Conservation (phyloP, 2,888 invertebrate species). For the Eupithecia tripunctaria region DNA sequence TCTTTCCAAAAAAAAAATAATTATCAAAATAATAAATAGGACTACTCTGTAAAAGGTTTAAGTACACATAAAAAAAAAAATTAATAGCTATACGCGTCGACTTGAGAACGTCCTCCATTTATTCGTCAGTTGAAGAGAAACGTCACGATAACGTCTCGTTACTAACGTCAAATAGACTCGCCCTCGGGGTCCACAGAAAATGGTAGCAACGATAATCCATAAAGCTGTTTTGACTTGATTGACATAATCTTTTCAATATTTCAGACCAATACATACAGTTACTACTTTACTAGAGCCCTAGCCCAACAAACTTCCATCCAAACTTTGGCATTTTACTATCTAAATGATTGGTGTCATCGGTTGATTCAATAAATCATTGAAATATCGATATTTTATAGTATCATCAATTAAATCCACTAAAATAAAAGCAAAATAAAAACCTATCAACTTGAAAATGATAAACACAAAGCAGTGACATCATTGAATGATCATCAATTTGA, state of each 20-base stretch:
- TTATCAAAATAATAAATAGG: too few relatives aligned
- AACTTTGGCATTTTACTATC: neutral
- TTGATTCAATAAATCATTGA: neutral
- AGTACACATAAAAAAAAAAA: too few relatives aligned
- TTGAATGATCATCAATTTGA: conserved; percentile 12
- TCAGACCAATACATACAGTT: neutral
- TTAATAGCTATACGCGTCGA: too few relatives aligned
- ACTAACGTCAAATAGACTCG: too few relatives aligned
- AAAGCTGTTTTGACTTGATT: too few relatives aligned
- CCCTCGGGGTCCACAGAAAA: neutral
- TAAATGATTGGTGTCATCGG: neutral
- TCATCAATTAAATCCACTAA: neutral
- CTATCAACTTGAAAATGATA: neutral
- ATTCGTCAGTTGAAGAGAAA: too few relatives aligned
- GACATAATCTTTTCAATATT: too few relatives aligned
- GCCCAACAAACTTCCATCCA: neutral
- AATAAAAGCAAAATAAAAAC: neutral
- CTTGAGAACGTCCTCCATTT: too few relatives aligned
- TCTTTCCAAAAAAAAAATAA: too few relatives aligned
- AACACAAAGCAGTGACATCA: conserved; percentile 16
- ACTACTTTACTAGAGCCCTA: too few relatives aligned
- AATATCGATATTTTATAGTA: neutral
- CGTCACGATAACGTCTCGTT: too few relatives aligned
- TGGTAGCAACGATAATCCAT: neutral
- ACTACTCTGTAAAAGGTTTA: too few relatives aligned